Evolutionary conservation across 2,797 vertebrate species (phyloP).

Genomic region (Anableps anableps): DNA sequence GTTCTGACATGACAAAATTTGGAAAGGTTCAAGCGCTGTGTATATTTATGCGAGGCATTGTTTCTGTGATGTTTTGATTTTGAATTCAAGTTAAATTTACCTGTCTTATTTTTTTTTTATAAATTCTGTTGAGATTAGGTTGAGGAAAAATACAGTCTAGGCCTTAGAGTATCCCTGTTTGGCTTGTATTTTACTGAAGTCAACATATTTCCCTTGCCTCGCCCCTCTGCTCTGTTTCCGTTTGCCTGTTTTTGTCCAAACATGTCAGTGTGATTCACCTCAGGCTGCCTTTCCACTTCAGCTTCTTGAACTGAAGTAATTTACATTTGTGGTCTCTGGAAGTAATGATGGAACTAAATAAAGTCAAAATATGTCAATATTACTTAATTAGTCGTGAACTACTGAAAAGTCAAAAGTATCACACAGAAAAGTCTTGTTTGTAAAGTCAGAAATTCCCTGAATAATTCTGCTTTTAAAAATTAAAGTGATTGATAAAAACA

Average conservation of each 20-base stretch:
- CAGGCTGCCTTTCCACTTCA: background rate
- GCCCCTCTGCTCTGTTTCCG: background rate
- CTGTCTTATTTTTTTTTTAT: no score
- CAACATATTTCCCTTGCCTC: slow-evolving; percentile 2
- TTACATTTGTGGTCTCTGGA: background rate
- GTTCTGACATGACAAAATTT: background rate
- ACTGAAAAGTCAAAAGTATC: background rate
- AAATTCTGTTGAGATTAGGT: background rate
- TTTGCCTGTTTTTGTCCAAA: background rate
- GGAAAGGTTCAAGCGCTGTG: background rate
- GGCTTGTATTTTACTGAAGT: background rate
- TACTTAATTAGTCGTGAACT: background rate
- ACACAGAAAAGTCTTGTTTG: no score
- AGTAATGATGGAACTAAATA: background rate
- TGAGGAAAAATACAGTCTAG: background rate
- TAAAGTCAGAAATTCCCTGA: no score
- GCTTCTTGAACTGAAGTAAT: background rate
- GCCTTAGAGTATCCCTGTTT: background rate
- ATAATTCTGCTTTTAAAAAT: no score
- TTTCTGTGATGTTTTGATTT: background rate
- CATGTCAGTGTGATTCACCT: background rate
- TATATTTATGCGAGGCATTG: no score
- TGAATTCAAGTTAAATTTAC: background rate
- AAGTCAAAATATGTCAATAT: background rate
- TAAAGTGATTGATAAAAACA: no score